Percentiles rank a stretch among this genome's conserved stretches.
These are phyloP conservation scores for Exocentrus adspersus DNA, from an alignment of 2,888 invertebrate genomes.

Conservation along the genomic window DNA sequence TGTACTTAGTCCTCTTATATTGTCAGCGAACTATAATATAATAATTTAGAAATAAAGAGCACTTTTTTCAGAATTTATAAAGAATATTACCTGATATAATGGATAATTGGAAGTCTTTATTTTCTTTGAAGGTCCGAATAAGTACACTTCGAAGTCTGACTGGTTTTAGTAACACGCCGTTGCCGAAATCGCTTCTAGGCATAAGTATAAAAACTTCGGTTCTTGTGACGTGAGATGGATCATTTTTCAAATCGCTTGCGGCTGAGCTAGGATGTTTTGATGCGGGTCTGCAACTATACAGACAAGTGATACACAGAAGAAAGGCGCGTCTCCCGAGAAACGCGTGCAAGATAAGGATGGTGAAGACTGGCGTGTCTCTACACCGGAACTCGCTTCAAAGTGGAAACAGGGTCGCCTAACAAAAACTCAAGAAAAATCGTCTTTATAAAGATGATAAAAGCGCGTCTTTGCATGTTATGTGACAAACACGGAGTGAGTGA, in stretches of 20 bases:
- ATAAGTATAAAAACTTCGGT: slow-evolving; percentile 51
- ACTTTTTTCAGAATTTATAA: no score
- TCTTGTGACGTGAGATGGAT: slow-evolving; percentile 62
- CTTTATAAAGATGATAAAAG: slow-evolving; percentile 65
- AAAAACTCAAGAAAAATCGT: slow-evolving; percentile 65
- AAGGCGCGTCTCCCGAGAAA: slow-evolving; percentile 36
- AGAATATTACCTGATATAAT: neutral
- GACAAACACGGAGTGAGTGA: slow-evolving; percentile 64
- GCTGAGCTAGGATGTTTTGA: slow-evolving; percentile 61
- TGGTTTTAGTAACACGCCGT: slow-evolving; percentile 29
- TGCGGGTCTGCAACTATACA: slow-evolving; percentile 59
- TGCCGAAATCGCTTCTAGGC: slow-evolving; percentile 49
- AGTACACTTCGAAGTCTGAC: slow-evolving; percentile 20
- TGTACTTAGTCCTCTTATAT: no score
- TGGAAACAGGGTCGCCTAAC: slow-evolving; percentile 61
- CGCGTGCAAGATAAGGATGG: slow-evolving; percentile 52
- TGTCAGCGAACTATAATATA: no score
- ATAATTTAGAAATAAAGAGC: no score
- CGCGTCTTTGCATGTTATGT: slow-evolving; percentile 64
- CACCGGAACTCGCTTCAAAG: slow-evolving; percentile 60
- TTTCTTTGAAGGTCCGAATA: slow-evolving; percentile 2
- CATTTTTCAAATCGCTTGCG: slow-evolving; percentile 64
- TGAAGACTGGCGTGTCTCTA: slow-evolving; percentile 37
- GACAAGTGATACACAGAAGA: slow-evolving; percentile 41
- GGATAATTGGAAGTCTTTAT: neutral